Evolutionary conservation across 1,140 invertebrate genomes (phyloP), one percentile per base, ranked within the genome.

Genomic region (Diorhabda sublineata): DNA sequence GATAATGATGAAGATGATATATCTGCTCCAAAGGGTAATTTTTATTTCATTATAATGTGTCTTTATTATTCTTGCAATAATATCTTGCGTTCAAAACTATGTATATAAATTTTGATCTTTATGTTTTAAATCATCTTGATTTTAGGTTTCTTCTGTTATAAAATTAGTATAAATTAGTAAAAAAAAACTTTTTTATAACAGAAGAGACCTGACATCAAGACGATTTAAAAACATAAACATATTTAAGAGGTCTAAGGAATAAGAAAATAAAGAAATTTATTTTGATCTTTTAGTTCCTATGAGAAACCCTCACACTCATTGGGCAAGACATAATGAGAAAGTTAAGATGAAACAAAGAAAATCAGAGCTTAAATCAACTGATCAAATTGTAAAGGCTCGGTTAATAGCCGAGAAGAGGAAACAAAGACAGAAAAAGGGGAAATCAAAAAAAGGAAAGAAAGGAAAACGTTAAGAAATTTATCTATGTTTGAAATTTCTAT

Each of bases 361-460:
- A 44, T 79, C 75, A 8, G 90, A 92, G 76, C 63, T 92, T 52
- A 90, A 88, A 73, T 84, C 80, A 26, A 86, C 87, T 0, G 90
- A 92, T 67, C 87, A 92, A 76, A 90, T 93, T 69, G 76, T 91
- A 3, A 92, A 92, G 76, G 82, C 84, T 2, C 83, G 90, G 66
- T 84, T 85, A 63, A 73, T 83, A 3, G 83, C 86, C 43, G 86
- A 88, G 61, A 86, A 82, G 71, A 86, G 85, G 59, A 79, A 76
- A 61, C 44, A 65, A 4, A 73, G 69, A 60, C 76, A 82, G 45
- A 79, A 82, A 58, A n/a, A n/a, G 6, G n/a, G n/a, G n/a, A 52
- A 52, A 4, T 52, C 47, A n/a, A 75, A 75, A 3, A 76, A 79
- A 58, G 83, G 82, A 66, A 65, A 57, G 7, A 80, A 79, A 71